These are phyloP conservation scores for Polypterus senegalus DNA, from an alignment of 2,113 vertebrate species.

Conservation along the genomic window DNA sequence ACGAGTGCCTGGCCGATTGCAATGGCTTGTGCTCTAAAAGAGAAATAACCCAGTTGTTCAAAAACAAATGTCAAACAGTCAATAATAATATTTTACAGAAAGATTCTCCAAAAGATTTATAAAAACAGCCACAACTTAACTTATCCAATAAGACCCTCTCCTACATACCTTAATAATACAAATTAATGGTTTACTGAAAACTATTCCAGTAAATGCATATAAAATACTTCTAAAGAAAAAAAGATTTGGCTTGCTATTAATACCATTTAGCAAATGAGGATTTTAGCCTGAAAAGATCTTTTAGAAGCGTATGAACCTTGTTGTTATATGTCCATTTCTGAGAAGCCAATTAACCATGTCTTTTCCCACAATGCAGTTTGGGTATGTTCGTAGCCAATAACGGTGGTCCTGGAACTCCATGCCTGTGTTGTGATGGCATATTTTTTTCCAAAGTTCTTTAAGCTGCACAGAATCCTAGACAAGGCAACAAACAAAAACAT, in stretches of 20 bases:
- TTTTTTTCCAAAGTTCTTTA: constrained; percentile 95
- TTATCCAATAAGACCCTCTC: too few relatives aligned
- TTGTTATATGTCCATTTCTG: constrained; percentile 85
- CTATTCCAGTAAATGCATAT: not conserved
- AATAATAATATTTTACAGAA: not conserved
- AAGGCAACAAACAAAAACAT: constrained; percentile 2
- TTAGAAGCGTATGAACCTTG: constrained; percentile 44
- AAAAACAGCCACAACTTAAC: too few relatives aligned
- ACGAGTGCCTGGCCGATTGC: constrained; percentile 91
- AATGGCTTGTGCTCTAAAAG: constrained; percentile 79
- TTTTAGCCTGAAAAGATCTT: not conserved
- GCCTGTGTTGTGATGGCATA: constrained; percentile 87
- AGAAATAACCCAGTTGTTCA: not conserved
- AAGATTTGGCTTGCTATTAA: not conserved
- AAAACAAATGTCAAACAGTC: not conserved
- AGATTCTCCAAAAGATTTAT: too few relatives aligned
- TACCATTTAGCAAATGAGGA: too few relatives aligned
- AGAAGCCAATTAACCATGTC: constrained; percentile 96
- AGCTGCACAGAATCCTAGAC: constrained; percentile 85
- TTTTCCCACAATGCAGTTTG: constrained; percentile 96
- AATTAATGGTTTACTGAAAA: not conserved
- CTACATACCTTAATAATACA: not conserved
- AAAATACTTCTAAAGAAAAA: not conserved
- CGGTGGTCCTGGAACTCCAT: constrained; percentile 98
- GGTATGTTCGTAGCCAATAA: constrained; percentile 92